Evolutionary conservation across 2,888 invertebrate genomes (phyloP), one percentile per base, ranked within the genome.

Genomic region (Ethmia dodecea): DNA sequence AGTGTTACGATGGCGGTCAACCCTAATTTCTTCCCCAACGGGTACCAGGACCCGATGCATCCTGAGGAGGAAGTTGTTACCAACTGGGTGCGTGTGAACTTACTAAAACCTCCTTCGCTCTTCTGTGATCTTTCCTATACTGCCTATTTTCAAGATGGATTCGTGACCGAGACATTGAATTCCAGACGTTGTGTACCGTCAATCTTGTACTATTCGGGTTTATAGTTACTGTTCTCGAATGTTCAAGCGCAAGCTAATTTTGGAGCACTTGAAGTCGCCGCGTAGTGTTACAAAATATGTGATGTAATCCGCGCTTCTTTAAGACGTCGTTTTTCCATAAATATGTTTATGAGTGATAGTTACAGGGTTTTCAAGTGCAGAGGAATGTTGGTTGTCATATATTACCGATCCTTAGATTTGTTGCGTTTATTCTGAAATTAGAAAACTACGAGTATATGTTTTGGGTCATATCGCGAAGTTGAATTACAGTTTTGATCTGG

Each of bases 1-100:
- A 69, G 69, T 71, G 65, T 50, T 62, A 57, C 49, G 40, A 84
- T 83, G 83, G 66, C 80, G 48, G 66, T 75, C 62, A 83, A 84
- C 72, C 80, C 68, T 32, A 84, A 84, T 57, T 86, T 86, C 75
- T 86, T 84, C 74, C 86, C 86, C 64, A 86, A 86, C 59, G 86
- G 86, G 37, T 86, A 86, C 71, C 86, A 86, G 69, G 86, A 86
- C 55, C 73, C 83, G 49, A 79, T 75, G 74, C 84, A 86, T 62
- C 84, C 74, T 43, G 89, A 89, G 44, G 89, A 89, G 46, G 89
- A 89, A 68, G 83, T 83, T 40, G 89, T 88, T 58, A 74, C 79
- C 55, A 88, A 88, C 61, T 89, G 89, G 89, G 89, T 89, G 87
- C 76, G 88, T 86, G 63, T 55, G 40, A 45, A 10, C 24, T 2